Conservation (phyloP, 2,888 invertebrate genomes). For the Nemotelus pantherinus region DNA sequence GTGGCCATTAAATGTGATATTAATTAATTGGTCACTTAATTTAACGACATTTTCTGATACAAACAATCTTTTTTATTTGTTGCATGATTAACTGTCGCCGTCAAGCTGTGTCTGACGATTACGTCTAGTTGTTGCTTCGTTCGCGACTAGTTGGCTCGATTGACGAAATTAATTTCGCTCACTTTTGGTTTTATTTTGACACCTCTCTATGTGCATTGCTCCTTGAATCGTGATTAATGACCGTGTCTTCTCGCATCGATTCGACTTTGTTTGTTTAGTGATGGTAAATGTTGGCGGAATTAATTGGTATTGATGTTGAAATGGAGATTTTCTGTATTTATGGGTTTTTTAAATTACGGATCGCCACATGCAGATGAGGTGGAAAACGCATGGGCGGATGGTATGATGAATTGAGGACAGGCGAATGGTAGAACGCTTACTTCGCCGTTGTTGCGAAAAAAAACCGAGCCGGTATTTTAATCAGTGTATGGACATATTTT, state of each 20-base stretch:
- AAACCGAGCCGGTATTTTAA: too few species aligned
- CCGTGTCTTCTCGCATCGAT: neutral
- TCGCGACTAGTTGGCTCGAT: neutral
- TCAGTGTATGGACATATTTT: too few species aligned
- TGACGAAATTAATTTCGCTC: slow-evolving; percentile 14
- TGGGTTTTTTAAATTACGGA: neutral
- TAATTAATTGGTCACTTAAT: slow-evolving; percentile 66
- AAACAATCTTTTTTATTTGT: slow-evolving; percentile 36
- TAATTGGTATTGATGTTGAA: slow-evolving; percentile 12
- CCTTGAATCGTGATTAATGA: slow-evolving; percentile 4
- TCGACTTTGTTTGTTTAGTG: neutral
- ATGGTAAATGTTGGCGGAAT: neutral
- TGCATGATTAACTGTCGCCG: slow-evolving; percentile 32
- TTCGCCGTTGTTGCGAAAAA: too few species aligned
- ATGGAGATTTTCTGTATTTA: neutral
- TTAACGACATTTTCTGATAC: slow-evolving; percentile 59
- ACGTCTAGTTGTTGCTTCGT: slow-evolving; percentile 11
- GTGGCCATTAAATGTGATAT: slow-evolving; percentile 66
- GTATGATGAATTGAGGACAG: too few species aligned
- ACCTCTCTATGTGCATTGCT: slow-evolving; percentile 1
- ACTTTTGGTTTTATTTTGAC: slow-evolving; percentile 31
- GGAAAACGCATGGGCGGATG: too few species aligned
- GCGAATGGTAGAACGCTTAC: too few species aligned
- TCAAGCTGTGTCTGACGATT: slow-evolving; percentile 28
- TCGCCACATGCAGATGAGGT: neutral